These are phyloP conservation scores for Nannoperca obscura DNA, from an alignment of 2,797 vertebrate species.

Conservation along the genomic window DNA sequence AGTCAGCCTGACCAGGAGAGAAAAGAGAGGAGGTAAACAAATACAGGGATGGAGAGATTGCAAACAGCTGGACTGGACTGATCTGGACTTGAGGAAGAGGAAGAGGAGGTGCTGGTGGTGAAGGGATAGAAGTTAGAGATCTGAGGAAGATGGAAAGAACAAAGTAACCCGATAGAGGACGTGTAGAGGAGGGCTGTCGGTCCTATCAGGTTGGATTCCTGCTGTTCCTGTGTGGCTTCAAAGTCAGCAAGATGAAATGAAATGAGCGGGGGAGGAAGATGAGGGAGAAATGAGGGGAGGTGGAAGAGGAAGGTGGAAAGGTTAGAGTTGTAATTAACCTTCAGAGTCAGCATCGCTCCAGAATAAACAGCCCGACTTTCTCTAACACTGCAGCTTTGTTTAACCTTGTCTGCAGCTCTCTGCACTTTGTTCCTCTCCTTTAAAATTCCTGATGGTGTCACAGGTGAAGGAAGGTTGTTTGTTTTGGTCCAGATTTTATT, in stretches of 20 bases:
- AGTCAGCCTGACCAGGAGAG: slow-evolving; percentile 31
- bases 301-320: slow-evolving; percentile 34
- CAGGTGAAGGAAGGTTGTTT: no score
- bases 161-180: neutral
- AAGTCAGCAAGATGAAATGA: slow-evolving; percentile 46
- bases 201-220: slow-evolving; percentile 5
- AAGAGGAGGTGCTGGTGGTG: neutral
- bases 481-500: neutral
- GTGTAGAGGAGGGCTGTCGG: neutral
- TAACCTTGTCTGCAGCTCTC: slow-evolving; percentile 28
- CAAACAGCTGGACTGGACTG: slow-evolving; percentile 5
- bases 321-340: slow-evolving; percentile 63
- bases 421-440: neutral
- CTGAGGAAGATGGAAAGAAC: neutral
- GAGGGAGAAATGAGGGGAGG: slow-evolving; percentile 14
- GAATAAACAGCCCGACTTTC: slow-evolving; percentile 48
- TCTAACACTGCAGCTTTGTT: slow-evolving; percentile 37
- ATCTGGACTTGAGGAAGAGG: neutral
- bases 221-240: slow-evolving; percentile 20
- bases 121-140: neutral
- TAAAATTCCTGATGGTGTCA: neutral
- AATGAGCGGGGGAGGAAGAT: slow-evolving; percentile 28
- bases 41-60: slow-evolving; percentile 23
- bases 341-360: slow-evolving; percentile 41
- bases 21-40: slow-evolving; percentile 42